Evolutionary conservation across 2,113 vertebrate species (phyloP).

Genomic region (Paramormyrops kingsleyae): DNA sequence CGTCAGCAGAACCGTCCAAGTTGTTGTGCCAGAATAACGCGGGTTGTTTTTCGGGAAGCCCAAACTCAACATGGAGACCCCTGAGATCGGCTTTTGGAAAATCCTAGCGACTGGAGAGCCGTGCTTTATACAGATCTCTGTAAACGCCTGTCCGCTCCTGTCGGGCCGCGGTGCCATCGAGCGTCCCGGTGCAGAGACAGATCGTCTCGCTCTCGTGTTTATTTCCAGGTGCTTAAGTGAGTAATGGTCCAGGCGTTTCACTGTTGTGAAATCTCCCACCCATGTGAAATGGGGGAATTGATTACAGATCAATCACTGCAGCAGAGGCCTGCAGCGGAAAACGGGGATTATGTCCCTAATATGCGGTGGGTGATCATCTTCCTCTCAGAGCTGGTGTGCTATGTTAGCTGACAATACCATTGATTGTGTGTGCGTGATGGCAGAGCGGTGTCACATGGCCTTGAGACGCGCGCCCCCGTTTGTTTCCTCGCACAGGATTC

Average conservation of each 20-base stretch:
- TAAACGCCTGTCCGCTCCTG: not conserved
- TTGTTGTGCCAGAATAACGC: not conserved
- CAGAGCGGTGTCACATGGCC: not conserved
- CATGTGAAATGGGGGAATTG: not conserved
- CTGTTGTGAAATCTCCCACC: slow-evolving; percentile 1
- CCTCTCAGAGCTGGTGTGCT: not conserved
- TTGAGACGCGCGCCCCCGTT: not conserved
- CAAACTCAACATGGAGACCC: not conserved
- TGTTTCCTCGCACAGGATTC: not conserved
- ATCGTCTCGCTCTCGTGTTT: not conserved
- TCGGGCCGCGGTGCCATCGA: not conserved
- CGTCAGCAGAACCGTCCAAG: not conserved
- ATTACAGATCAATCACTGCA: not conserved
- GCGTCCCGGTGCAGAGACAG: not conserved
- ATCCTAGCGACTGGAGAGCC: not conserved
- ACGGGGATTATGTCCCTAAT: not conserved
- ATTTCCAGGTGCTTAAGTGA: not conserved
- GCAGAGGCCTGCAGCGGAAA: not conserved
- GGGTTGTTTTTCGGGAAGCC: not conserved
- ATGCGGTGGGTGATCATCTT: not conserved
- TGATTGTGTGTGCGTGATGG: not conserved
- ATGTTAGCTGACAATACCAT: not conserved
- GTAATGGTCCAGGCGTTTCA: not conserved
- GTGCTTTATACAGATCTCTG: not conserved
- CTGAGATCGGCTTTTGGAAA: not conserved